Base-by-base conservation (phyloP, 2,797 vertebrate species). In the Poliocrania exsul region DNA sequence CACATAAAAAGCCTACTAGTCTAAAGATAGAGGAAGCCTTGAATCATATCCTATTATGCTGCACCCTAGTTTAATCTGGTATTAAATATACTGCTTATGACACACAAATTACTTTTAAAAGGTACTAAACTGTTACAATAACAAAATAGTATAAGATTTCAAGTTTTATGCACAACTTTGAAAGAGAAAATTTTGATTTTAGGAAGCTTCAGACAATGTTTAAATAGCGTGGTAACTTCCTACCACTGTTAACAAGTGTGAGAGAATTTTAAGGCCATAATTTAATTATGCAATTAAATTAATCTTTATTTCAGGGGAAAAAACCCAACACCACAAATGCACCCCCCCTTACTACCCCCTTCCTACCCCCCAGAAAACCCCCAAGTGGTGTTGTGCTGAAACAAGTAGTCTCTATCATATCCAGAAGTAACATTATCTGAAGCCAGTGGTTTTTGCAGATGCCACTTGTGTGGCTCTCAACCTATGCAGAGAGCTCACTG, bases 121-220 rank as follows among this genome's bases (percentile, higher is more conserved):
- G 57, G 79, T 93, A 83, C 80, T 97, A 96, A 96, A 97, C 96
- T 70, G 82, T 93, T 92, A 96, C 77, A 96, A 94, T 95, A 91
- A 93, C 92, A 91, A 83, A 56, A 88, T 91, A 90, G 65, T 69
- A 97, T 84, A 77, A 81, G 81, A 96, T 92, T 97, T 98, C 98
- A 98, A 97, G 97, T 98, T 97, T 96, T 73, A 93, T 21, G 95
- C 75, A 93, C 47, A 94, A 95, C 72, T 61, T 95, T 81, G 77
- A 72, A 81, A 93, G 74, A 90, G 92, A 96, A 97, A 95, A 91
- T 9, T 65, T 84, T 81, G 74, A 46, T 54, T 77, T 97, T 42
- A 67, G 82, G 81, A 96, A 77, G 61, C 49, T 82, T 77, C 67
- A 75, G 83, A 96, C 65, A 95, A 92, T 23, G 78, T 88, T 94